These are phyloP conservation scores for Gymnogyps californianus DNA, from an alignment of 2,113 vertebrate genomes.

Conservation along the genomic window DNA sequence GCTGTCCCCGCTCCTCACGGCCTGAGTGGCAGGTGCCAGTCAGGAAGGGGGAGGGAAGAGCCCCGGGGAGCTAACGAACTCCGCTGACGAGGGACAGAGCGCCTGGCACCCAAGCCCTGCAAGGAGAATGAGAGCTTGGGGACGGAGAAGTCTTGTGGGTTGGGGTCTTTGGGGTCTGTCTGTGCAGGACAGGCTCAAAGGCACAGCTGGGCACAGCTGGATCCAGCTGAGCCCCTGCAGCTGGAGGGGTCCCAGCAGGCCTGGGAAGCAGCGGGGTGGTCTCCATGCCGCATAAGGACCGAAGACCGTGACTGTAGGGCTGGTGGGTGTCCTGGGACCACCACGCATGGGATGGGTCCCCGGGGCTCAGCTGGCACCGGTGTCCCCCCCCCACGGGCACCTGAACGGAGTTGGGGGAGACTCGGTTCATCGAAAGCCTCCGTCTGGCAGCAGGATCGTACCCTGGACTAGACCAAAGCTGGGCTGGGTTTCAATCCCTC, in stretches of 20 bases:
- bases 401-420: background rate
- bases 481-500: background rate
- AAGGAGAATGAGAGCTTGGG: background rate
- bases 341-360: background rate
- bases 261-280: background rate
- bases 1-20: too few species aligned
- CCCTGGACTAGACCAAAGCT: background rate
- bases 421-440: too few species aligned
- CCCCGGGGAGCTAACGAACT: background rate
- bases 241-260: background rate
- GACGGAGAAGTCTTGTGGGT: background rate
- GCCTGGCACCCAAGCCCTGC: too few species aligned
- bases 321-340: background rate
- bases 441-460: background rate
- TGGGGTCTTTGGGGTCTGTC: background rate
- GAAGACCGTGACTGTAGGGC: accelerated
- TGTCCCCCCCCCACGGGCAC: background rate
- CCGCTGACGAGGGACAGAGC: background rate
- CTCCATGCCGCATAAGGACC: accelerated
- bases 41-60: background rate
- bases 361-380: background rate
- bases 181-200: background rate
- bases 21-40: background rate
- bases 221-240: background rate
- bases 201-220: background rate